Percentiles rank a stretch among this genome's conserved stretches.
These are phyloP conservation scores for Erynnis tages DNA, from an alignment of 2,888 invertebrate genomes.

Conservation along the genomic window DNA sequence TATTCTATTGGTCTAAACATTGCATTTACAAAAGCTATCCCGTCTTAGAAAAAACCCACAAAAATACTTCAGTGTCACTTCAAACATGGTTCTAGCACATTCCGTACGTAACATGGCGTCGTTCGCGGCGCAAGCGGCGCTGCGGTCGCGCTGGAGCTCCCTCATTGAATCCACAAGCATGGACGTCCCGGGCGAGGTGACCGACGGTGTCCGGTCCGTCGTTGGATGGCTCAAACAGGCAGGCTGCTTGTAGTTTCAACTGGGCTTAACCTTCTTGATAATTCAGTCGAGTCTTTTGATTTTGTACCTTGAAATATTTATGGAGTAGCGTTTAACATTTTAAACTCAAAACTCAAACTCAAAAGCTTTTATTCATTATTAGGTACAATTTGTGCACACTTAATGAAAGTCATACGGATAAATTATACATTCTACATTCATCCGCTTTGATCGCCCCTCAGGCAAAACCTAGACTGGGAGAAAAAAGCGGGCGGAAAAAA, in stretches of 20 bases:
- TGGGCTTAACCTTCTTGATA: conserved; percentile 12
- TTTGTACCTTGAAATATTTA: too few relatives aligned
- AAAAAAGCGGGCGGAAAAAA: too few relatives aligned
- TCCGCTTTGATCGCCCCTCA: too few relatives aligned
- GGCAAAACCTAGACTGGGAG: too few relatives aligned
- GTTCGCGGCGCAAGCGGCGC: conserved; percentile 86
- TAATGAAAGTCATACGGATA: too few relatives aligned
- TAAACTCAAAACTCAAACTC: too few relatives aligned
- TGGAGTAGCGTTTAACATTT: too few relatives aligned
- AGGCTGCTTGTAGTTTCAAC: conserved; percentile 38
- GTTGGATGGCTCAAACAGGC: conserved; percentile 93
- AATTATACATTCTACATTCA: too few relatives aligned
- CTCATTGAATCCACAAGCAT: conserved; percentile 86
- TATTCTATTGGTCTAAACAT: too few relatives aligned
- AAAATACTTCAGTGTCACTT: neutral
- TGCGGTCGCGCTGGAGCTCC: conserved; percentile 87
- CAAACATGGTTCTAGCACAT: conserved; percentile 62
- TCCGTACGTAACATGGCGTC: conserved; percentile 81
- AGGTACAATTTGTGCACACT: too few relatives aligned
- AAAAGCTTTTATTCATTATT: too few relatives aligned
- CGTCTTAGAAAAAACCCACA: neutral
- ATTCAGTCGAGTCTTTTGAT: too few relatives aligned
- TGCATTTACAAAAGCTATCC: neutral
- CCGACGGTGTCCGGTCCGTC: conserved; percentile 88
- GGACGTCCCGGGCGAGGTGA: conserved; percentile 84